These are phyloP conservation scores for Lysandra bellargus DNA, from an alignment of 2,888 invertebrate genomes.

Conservation along the genomic window DNA sequence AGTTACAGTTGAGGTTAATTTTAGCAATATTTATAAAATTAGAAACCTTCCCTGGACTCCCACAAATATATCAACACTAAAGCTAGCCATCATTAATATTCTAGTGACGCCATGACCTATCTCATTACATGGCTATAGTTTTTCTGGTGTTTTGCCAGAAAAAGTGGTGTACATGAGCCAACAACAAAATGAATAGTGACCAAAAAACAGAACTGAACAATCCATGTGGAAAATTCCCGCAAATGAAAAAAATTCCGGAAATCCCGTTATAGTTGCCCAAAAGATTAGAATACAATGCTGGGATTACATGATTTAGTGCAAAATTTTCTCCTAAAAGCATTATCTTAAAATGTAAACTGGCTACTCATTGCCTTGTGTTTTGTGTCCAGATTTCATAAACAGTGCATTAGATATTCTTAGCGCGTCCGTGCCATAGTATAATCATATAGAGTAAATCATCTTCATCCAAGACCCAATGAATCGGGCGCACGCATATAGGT, in stretches of 20 bases:
- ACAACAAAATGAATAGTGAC: background rate
- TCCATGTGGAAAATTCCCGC: background rate
- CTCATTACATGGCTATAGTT: constrained; percentile 3
- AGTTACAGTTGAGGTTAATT: no score
- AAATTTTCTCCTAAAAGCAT: background rate
- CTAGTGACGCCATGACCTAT: background rate
- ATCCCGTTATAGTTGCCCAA: background rate
- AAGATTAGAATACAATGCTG: background rate
- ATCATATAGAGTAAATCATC: background rate
- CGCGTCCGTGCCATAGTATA: background rate
- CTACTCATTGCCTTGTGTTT: background rate
- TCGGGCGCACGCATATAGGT: no score
- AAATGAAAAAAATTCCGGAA: background rate
- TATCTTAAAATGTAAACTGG: background rate
- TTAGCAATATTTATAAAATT: no score
- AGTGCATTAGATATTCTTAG: background rate
- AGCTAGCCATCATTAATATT: background rate
- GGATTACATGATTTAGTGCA: background rate
- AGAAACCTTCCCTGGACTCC: background rate
- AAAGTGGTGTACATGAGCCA: background rate
- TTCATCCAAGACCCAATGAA: no score
- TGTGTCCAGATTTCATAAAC: constrained; percentile 8
- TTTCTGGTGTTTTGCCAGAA: constrained; percentile 9
- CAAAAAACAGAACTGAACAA: background rate
- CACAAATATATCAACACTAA: no score